These are phyloP conservation scores for Vimba vimba DNA, from an alignment of 2,113 vertebrate species.

Conservation along the genomic window DNA sequence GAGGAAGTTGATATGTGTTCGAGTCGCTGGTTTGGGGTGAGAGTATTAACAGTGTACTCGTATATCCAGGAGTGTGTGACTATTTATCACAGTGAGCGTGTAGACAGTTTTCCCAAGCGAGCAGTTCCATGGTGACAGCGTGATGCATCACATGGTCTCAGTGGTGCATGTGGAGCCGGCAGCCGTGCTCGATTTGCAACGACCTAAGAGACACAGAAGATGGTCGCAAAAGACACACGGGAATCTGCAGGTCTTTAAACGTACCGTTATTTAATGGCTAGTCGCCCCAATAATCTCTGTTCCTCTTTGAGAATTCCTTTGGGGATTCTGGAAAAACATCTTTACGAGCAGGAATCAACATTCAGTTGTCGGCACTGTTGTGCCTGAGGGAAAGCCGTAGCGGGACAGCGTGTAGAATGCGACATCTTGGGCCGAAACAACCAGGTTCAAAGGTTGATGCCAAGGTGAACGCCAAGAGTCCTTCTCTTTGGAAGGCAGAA, in stretches of 20 bases:
- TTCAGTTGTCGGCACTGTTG: neutral
- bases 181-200: neutral
- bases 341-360: neutral
- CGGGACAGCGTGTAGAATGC: neutral
- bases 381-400: neutral
- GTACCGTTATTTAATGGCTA: neutral
- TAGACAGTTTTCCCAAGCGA: conserved; percentile 19
- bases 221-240: neutral
- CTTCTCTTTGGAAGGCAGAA: neutral
- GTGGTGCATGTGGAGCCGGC: neutral
- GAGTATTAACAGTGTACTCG: neutral
- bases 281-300: neutral
- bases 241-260: neutral
- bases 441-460: neutral
- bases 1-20: conserved; percentile 2
- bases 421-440: neutral
- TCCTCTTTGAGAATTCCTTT: neutral
- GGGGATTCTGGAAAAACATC: conserved; percentile 1
- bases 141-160: conserved; percentile 2
- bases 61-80: conserved; percentile 8
- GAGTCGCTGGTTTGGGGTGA: neutral
- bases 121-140: conserved; percentile 23
- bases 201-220: neutral
- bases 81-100: conserved; percentile 49
- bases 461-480: neutral